Conservation (phyloP, 2,113 vertebrate genomes). For the Seriola quinqueradiata region DNA sequence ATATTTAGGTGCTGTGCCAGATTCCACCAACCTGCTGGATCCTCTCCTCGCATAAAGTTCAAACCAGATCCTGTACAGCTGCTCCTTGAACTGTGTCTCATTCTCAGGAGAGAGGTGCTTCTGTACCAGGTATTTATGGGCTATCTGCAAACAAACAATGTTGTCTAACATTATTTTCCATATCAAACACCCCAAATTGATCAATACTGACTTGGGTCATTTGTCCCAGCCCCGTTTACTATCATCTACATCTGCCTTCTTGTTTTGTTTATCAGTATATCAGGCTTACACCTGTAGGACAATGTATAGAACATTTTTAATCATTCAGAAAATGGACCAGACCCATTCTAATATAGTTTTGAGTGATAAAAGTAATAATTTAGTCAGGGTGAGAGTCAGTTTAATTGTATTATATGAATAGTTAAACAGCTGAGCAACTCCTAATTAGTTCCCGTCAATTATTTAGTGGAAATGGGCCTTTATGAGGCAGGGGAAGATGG, state of each 20-base stretch:
- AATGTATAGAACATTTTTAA: neutral
- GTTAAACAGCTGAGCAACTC: neutral
- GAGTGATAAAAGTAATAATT: neutral
- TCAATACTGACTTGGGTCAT: too few relatives aligned
- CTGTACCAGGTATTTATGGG: conserved; percentile 84
- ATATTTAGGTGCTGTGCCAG: conserved; percentile 19
- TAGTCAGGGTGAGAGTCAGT: neutral
- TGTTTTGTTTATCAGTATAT: neutral
- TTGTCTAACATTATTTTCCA: neutral
- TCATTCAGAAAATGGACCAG: neutral
- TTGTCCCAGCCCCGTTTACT: too few relatives aligned
- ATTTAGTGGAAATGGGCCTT: neutral
- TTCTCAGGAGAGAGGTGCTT: conserved; percentile 82
- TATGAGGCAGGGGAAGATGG: neutral
- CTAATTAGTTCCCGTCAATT: neutral
- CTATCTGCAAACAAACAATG: conserved; percentile 74
- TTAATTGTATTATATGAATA: neutral
- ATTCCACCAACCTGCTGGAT: conserved; percentile 82
- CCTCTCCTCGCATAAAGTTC: conserved; percentile 86
- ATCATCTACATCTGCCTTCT: too few relatives aligned
- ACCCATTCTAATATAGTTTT: neutral
- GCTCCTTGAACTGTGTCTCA: conserved; percentile 80
- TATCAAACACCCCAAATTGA: neutral
- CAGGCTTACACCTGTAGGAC: neutral
- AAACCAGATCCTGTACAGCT: conserved; percentile 88